Evolutionary conservation across 2,113 vertebrate species (phyloP), one percentile per base, ranked within the genome.

Genomic region (Eurystomus gularis): DNA sequence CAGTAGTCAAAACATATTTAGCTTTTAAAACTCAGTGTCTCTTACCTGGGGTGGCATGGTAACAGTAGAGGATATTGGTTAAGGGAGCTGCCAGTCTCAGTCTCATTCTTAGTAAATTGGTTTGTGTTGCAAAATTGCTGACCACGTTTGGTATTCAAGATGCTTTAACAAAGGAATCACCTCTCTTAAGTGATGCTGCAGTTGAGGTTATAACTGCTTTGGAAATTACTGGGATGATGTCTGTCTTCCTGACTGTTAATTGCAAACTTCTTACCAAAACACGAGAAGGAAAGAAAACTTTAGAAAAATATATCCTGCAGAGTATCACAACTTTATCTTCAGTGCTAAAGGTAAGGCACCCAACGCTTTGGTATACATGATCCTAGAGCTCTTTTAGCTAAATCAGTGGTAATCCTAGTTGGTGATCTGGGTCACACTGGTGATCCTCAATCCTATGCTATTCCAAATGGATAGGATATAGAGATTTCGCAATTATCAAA

Each of bases 131-230:
- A 37, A 33, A 87, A 39, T 46, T 76, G 31, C 57, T 71, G 69
- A 19, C n/a, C 1, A 0, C 6, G 19, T 77, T 73, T 83, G 55
- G 25, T 78, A 11, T 78, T 82, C 1, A 1, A 52, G 33, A 18
- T 70, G 42, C 55, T 82, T 77, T 70, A 51, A 44, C 17, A 33
- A 58, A 57, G 64, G 49, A 65, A n/a, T 40, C 0, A 0, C 8
- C 17, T 24, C 49, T 17, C 19, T 8, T 29, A 37, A 28, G 60
- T 26, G 42, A 66, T 80, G 26, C 17, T 1, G 0, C 8, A 2
- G 49, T 82, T 60, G 49, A 65, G 40, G 17, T 55, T 62, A 15
- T 70, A 35, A 51, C 33, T 82, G 17, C 6, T 84, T 68, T 51
- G 51, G 60, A 92, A 77, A 18, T 19, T 1, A 20, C 15, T 44